Conservation (phyloP, 2,113 vertebrate species). For the Neogale vison region DNA sequence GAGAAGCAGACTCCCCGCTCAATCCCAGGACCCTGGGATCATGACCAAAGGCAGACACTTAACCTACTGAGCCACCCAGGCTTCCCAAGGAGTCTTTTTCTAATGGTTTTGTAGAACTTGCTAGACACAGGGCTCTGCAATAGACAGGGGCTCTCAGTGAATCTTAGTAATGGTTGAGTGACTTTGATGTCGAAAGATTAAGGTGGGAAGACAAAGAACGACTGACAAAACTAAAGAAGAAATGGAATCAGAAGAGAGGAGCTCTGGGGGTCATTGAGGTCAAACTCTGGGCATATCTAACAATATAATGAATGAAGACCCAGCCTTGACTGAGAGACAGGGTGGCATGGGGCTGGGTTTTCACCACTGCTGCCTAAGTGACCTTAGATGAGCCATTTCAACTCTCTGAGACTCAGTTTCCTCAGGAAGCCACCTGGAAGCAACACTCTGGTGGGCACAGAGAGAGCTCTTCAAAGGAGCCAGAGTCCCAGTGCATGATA, state of each 20-base stretch:
- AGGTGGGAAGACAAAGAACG: neutral
- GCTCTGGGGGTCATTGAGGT: neutral
- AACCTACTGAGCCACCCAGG: no score
- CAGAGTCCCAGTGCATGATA: rapidly evolving
- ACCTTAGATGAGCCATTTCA: neutral
- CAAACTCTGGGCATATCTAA: neutral
- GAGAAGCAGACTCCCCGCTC: no score
- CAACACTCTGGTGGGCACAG: neutral
- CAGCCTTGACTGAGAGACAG: neutral
- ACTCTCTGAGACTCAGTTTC: neutral
- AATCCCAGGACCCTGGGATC: no score
- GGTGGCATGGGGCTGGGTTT: neutral
- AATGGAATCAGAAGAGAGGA: neutral
- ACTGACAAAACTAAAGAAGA: neutral
- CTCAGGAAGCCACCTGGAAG: neutral
- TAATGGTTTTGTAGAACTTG: neutral
- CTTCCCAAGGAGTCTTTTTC: no score
- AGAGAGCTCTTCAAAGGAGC: neutral
- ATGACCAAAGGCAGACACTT: no score
- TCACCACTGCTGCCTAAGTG: neutral
- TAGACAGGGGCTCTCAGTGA: neutral
- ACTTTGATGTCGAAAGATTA: neutral
- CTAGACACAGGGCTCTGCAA: neutral
- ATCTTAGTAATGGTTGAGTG: neutral
- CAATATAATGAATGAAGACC: neutral